These are phyloP conservation scores for Otolemur garnettii DNA, from an alignment of 2,113 vertebrate species.

Conservation along the genomic window DNA sequence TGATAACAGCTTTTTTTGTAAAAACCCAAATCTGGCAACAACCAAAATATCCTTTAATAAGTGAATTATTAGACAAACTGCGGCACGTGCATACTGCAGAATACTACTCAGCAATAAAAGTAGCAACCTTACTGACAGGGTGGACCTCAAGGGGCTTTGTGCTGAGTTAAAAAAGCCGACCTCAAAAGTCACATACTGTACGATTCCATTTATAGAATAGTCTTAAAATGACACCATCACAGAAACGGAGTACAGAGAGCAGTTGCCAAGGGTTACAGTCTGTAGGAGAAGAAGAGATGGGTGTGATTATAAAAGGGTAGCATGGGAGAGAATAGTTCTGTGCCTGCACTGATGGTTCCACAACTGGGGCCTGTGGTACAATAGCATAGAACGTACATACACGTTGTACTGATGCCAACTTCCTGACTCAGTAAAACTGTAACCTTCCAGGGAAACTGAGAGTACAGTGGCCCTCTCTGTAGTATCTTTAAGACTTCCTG, in stretches of 20 bases:
- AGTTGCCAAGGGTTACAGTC: background rate
- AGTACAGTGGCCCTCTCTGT: background rate
- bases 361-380: background rate
- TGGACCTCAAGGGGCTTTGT: background rate
- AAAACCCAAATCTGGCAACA: background rate
- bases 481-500: background rate
- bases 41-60: background rate
- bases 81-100: background rate
- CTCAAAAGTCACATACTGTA: background rate
- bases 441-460: background rate
- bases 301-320: background rate
- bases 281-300: background rate
- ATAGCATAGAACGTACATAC: background rate
- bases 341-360: background rate
- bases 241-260: background rate
- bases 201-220: background rate
- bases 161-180: background rate
- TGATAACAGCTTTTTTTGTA: background rate
- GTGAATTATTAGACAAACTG: background rate
- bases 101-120: background rate
- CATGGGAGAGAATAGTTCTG: background rate
- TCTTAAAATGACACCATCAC: background rate
- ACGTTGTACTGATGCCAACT: background rate
- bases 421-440: background rate
- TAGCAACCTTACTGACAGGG: background rate